These are phyloP conservation scores for Psilopsiagon aymara DNA, from an alignment of 2,113 vertebrate species.

Conservation along the genomic window DNA sequence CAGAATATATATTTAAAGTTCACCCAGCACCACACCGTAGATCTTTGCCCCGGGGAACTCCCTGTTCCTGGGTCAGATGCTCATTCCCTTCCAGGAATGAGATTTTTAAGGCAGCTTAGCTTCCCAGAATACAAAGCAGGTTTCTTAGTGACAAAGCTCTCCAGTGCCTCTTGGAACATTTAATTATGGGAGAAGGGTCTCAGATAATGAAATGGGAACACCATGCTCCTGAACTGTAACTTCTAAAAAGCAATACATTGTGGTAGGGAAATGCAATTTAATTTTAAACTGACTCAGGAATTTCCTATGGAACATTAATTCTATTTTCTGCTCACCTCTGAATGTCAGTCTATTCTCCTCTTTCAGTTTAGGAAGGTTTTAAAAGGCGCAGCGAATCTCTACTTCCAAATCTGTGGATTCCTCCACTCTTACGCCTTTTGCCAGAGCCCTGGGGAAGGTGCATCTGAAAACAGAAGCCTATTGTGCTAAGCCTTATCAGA, in stretches of 20 bases:
- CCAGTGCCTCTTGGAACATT: conserved; percentile 28
- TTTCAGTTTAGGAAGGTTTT: conserved; percentile 29
- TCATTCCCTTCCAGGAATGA: not conserved
- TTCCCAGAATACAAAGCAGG: conserved; percentile 6
- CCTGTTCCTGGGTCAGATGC: not conserved
- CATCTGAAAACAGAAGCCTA: not conserved
- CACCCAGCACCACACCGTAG: not conserved
- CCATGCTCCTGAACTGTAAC: conserved; percentile 45
- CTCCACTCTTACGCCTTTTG: not conserved
- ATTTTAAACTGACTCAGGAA: conserved; percentile 67
- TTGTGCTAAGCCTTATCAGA: not conserved
- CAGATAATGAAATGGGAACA: conserved; percentile 57
- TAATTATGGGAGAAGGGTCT: conserved; percentile 58
- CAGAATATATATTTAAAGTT: not conserved
- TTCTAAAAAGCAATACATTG: conserved; percentile 50
- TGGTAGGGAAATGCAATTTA: conserved; percentile 60
- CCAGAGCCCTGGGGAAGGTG: not conserved
- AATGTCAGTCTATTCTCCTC: conserved; percentile 48
- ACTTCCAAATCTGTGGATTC: not conserved
- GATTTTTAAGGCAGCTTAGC: not conserved
- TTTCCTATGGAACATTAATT: conserved; percentile 64
- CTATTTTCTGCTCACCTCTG: conserved; percentile 66
- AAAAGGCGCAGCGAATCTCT: not conserved
- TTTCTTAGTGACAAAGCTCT: conserved; percentile 25
- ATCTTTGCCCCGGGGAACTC: not conserved